Percentiles rank a stretch among this genome's conserved stretches.
Conservation (phyloP, 2,113 vertebrate genomes). For the Motacilla alba region DNA sequence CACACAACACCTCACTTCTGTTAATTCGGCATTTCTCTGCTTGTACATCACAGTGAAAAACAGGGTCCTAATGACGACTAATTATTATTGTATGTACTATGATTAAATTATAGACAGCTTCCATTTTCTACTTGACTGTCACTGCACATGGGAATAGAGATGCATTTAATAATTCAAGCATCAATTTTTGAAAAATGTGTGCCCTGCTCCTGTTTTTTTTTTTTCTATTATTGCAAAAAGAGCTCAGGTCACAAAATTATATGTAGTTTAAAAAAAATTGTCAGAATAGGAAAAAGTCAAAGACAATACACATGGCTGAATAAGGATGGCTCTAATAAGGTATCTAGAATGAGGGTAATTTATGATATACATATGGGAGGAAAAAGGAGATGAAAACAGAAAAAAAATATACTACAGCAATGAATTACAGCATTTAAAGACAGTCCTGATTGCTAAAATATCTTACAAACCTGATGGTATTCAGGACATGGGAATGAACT, state of each 20-base stretch:
- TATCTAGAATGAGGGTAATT: background rate
- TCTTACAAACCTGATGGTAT: background rate
- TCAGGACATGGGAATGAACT: background rate
- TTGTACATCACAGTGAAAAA: background rate
- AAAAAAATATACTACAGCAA: background rate
- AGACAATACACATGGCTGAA: background rate
- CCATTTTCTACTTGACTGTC: constrained; percentile 21
- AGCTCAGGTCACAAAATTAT: background rate
- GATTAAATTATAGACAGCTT: constrained; percentile 36
- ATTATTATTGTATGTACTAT: constrained; percentile 41
- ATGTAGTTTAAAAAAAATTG: background rate
- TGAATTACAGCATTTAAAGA: background rate
- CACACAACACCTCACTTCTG: background rate
- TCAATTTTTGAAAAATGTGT: constrained; percentile 3
- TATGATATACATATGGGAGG: background rate
- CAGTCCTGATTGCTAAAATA: background rate
- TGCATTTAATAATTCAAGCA: constrained; percentile 40
- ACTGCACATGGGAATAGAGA: background rate
- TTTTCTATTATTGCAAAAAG: background rate
- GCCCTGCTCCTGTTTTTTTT: background rate
- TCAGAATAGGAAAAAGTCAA: background rate
- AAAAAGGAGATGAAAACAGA: background rate
- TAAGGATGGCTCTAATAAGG: background rate
- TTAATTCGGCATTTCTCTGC: background rate
- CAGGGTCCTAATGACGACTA: background rate